Evolutionary conservation across 2,797 vertebrate genomes (phyloP).

Genomic region (Paguma larvata): DNA sequence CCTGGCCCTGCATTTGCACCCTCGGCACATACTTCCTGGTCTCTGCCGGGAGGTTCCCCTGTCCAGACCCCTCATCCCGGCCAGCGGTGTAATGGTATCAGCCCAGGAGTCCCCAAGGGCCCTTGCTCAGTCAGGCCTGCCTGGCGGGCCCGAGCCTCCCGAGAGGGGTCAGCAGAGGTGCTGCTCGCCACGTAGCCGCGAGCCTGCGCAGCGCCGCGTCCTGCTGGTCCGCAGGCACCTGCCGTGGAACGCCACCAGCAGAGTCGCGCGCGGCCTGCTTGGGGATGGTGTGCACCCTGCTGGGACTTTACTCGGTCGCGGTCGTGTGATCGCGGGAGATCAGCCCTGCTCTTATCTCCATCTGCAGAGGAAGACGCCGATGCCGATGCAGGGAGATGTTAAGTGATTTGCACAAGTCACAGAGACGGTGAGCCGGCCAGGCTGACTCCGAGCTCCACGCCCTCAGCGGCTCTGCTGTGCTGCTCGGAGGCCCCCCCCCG

Average conservation of each 20-base stretch:
- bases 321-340: not conserved
- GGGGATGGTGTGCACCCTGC: not conserved
- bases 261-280: not conserved
- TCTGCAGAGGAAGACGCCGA: not conserved
- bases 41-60: not conserved
- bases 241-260: not conserved
- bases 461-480: not conserved
- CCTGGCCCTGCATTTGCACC: not conserved
- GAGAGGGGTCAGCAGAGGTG: not conserved
- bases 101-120: not conserved
- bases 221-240: not conserved
- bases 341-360: not conserved
- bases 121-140: not conserved
- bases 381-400: not conserved
- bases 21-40: not conserved
- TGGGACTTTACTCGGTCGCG: not conserved
- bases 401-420: not conserved
- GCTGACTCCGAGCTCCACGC: not conserved
- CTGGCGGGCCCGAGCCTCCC: not conserved
- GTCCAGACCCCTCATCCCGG: constrained; percentile 17
- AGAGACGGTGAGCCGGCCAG: not conserved
- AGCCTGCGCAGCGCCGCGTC: not conserved
- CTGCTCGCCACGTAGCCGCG: not conserved
- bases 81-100: not conserved
- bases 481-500: not conserved